Percentiles rank a stretch among this genome's conserved stretches.
Conservation (phyloP, 2,113 vertebrate species). For the Mustelus asterias region DNA sequence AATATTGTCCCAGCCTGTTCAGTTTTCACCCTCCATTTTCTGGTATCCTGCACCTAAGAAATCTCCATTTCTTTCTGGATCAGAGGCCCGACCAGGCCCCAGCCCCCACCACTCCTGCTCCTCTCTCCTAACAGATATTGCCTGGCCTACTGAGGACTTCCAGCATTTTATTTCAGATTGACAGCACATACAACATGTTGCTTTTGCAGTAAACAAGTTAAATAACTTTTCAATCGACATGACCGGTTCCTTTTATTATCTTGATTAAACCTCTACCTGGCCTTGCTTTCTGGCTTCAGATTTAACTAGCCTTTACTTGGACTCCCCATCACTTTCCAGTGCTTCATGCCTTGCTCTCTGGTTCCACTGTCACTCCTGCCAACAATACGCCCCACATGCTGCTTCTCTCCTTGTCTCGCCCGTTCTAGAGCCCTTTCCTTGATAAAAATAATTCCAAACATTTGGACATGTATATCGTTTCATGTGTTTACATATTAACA, state of each 20-base stretch:
- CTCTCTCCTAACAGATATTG: too few relatives aligned
- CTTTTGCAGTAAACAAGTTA: not conserved
- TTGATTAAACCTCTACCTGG: not conserved
- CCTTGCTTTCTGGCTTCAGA: not conserved
- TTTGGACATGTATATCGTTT: not conserved
- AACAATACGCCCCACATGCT: not conserved
- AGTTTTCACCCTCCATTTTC: too few relatives aligned
- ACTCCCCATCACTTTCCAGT: not conserved
- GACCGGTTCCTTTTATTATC: not conserved
- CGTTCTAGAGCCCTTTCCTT: not conserved
- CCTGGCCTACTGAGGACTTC: not conserved
- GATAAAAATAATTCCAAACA: not conserved
- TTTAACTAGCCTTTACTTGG: not conserved
- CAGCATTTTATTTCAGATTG: not conserved
- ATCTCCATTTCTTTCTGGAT: too few relatives aligned
- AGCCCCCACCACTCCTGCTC: too few relatives aligned
- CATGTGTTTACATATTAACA: not conserved
- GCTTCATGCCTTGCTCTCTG: not conserved
- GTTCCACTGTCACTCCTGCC: not conserved
- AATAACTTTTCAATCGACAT: not conserved
- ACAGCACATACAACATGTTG: not conserved
- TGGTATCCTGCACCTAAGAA: too few relatives aligned
- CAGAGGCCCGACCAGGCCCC: too few relatives aligned
- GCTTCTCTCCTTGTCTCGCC: not conserved
- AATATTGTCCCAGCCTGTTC: too few relatives aligned